Evolutionary conservation across 1,140 invertebrate species (phyloP).

Genomic region (Bathynomus jamesi): DNA sequence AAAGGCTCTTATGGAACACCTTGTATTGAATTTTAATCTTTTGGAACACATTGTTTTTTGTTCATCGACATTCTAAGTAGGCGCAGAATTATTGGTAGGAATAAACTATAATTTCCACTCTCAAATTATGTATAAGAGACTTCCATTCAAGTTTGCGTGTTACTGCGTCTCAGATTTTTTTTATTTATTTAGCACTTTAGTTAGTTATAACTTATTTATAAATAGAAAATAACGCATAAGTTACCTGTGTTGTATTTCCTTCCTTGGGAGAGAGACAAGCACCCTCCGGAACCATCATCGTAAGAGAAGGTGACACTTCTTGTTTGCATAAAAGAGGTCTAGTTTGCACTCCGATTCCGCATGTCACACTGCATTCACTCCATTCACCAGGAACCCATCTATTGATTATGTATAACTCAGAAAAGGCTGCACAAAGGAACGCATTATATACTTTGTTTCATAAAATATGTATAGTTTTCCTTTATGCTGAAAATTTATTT

Average conservation of each 20-base stretch:
- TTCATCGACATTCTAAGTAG: background rate
- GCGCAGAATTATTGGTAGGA: too few relatives aligned
- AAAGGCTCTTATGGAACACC: too few relatives aligned
- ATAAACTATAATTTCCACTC: too few relatives aligned
- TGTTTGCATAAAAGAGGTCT: constrained; percentile 49
- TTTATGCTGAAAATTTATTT: too few relatives aligned
- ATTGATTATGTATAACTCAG: background rate
- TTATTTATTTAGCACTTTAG: too few relatives aligned
- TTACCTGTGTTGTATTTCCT: constrained; percentile 23
- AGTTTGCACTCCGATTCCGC: constrained; percentile 56
- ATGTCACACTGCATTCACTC: constrained; percentile 58
- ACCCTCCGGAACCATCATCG: constrained; percentile 46
- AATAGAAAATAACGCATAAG: background rate
- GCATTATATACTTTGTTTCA: too few relatives aligned
- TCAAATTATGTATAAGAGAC: too few relatives aligned
- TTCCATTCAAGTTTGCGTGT: too few relatives aligned
- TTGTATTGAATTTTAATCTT: background rate
- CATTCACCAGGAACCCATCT: constrained; percentile 51
- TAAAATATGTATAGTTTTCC: too few relatives aligned
- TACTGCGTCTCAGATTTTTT: too few relatives aligned
- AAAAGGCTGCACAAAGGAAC: too few relatives aligned
- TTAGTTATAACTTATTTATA: too few relatives aligned
- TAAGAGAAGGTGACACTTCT: constrained; percentile 47
- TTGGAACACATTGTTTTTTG: background rate
- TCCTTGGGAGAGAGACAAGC: constrained; percentile 33